These are phyloP conservation scores for Heteromyza rotundicornis DNA, from an alignment of 2,888 invertebrate genomes.

Conservation along the genomic window DNA sequence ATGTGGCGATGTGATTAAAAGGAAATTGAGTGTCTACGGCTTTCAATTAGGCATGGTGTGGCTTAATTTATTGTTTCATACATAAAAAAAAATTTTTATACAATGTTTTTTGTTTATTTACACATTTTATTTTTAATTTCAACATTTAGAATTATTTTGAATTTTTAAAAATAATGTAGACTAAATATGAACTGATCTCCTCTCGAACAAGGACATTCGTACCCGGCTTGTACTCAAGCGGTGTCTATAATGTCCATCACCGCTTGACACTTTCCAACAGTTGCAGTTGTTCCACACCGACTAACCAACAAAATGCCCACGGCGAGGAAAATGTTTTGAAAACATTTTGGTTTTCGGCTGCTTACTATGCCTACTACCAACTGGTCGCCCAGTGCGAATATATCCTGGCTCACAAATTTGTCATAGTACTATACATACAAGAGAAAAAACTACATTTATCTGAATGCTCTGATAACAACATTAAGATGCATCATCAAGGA, in stretches of 20 bases:
- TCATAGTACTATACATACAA: constrained; percentile 23
- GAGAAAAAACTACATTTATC: not conserved
- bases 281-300: constrained; percentile 3
- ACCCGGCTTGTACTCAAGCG: constrained; percentile 26
- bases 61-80: no score
- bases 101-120: no score
- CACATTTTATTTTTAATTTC: no score
- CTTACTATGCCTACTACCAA: constrained; percentile 34
- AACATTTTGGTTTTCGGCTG: constrained; percentile 33
- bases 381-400: constrained; percentile 23
- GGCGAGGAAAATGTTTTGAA: constrained; percentile 30
- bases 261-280: constrained; percentile 19
- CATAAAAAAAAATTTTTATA: no score
- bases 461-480: constrained; percentile 21
- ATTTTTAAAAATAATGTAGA: no score
- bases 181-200: no score
- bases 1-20: no score
- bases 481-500: constrained; percentile 29
- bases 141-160: no score
- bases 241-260: constrained; percentile 30
- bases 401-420: constrained; percentile 25
- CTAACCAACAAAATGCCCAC: not conserved
- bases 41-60: no score
- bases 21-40: no score
- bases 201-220: constrained; percentile 29